Percentiles rank a stretch among this genome's conserved stretches.
phyloP scores from a whole-genome alignment of 2,888 invertebrate genomes.

The Amitus sp. region DNA sequence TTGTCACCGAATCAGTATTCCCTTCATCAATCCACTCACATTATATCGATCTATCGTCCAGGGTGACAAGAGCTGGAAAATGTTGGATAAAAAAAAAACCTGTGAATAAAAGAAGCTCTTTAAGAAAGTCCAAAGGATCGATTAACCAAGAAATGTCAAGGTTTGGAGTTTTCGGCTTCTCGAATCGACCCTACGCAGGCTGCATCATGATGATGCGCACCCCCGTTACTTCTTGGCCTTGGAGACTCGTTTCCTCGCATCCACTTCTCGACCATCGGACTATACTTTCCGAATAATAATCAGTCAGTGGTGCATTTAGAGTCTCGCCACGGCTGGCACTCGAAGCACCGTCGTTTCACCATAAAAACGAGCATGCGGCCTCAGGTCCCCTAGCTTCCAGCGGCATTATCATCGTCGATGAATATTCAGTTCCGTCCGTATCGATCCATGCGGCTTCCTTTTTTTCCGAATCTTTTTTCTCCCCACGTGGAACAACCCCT shows the following conservation, averaged over 20 bases:
- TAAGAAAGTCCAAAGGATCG: slow-evolving; percentile 16
- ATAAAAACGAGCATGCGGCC: too few species aligned
- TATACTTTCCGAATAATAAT: slow-evolving; percentile 57
- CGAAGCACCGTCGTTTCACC: slow-evolving; percentile 34
- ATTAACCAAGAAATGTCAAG: slow-evolving; percentile 36
- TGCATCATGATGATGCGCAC: slow-evolving; percentile 42
- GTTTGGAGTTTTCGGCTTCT: slow-evolving; percentile 35
- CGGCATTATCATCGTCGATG: too few species aligned
- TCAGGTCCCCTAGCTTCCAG: too few species aligned
- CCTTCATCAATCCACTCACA: too few species aligned
- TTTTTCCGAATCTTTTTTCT: too few species aligned
- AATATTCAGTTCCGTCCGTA: too few species aligned
- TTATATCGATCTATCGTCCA: too few species aligned
- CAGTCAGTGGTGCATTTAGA: slow-evolving; percentile 50
- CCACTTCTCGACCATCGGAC: slow-evolving; percentile 44
- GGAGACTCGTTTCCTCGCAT: slow-evolving; percentile 35
- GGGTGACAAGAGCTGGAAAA: too few species aligned
- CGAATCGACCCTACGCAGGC: slow-evolving; percentile 31
- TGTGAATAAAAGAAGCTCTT: slow-evolving; percentile 6
- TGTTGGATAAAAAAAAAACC: too few species aligned
- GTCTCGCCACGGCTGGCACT: slow-evolving; percentile 43
- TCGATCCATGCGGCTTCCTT: too few species aligned
- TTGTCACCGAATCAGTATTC: too few species aligned
- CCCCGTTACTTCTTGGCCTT: slow-evolving; percentile 44
- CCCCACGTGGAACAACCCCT: too few species aligned